A percentile compares a stretch with the other conserved stretches of the same genome.
Conservation (phyloP, 1,140 invertebrate species). For the Olivierus martensii region DNA sequence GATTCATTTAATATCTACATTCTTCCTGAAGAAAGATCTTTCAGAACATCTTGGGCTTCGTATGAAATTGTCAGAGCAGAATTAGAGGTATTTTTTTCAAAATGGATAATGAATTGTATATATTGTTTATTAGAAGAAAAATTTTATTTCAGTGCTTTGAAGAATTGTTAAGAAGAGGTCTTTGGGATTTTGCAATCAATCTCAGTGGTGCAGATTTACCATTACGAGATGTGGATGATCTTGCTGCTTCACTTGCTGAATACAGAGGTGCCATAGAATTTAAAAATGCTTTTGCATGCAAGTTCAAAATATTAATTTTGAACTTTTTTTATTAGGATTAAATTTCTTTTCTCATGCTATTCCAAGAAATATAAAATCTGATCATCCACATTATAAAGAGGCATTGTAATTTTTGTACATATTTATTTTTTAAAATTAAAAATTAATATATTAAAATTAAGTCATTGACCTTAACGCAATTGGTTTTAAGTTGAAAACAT, state of each 20-base stretch:
- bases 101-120: too few relatives aligned
- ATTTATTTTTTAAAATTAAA: not conserved
- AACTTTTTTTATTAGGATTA: not conserved
- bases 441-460: not conserved
- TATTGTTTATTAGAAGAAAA: too few relatives aligned
- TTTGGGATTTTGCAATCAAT: conserved; percentile 22
- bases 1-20: not conserved
- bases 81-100: conserved; percentile 10
- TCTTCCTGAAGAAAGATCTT: conserved; percentile 12
- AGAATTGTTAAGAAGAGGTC: conserved; percentile 19
- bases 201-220: conserved; percentile 22
- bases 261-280: conserved; percentile 17
- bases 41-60: conserved; percentile 15
- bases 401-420: too few relatives aligned
- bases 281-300: not conserved
- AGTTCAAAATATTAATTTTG: not conserved
- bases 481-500: too few relatives aligned
- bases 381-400: not conserved
- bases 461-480: too few relatives aligned
- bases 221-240: conserved; percentile 20
- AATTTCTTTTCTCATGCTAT: not conserved
- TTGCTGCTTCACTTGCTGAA: conserved; percentile 18
- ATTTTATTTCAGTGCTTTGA: too few relatives aligned
- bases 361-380: not conserved
- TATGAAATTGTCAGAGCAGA: conserved; percentile 19